These are phyloP conservation scores for Astropecten irregularis DNA, from an alignment of 53 echinoderm and acorn worm species.

Conservation along the genomic window DNA sequence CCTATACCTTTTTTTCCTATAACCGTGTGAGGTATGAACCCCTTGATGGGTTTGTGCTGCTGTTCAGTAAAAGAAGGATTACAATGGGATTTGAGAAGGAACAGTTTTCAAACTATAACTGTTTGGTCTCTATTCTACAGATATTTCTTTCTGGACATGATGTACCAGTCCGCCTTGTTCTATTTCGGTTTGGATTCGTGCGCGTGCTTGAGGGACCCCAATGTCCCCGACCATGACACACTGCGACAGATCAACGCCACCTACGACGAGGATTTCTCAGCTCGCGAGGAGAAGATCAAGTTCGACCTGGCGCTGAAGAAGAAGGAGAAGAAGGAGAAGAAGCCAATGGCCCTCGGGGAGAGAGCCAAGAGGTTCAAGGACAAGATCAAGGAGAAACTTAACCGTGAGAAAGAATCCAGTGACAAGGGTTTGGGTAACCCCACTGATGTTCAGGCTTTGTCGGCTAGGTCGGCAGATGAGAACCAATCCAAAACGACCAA, in stretches of 20 bases:
- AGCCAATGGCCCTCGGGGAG: not conserved
- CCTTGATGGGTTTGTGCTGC: too few relatives aligned
- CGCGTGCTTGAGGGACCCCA: not conserved
- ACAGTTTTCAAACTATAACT: too few relatives aligned
- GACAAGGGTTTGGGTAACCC: not conserved
- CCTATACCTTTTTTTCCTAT: too few relatives aligned
- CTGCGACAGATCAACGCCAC: conserved; percentile 68
- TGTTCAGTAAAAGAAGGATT: too few relatives aligned
- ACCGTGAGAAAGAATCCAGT: not conserved
- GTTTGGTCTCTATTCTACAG: too few relatives aligned
- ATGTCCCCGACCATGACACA: conserved; percentile 15
- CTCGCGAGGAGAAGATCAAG: conserved; percentile 71
- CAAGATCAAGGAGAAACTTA: not conserved
- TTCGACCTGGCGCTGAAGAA: conserved; percentile 43
- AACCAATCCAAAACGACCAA: not conserved
- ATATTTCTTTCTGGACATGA: conserved; percentile 65
- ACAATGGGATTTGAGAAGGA: too few relatives aligned
- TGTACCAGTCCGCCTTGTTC: conserved; percentile 59
- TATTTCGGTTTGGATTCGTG: conserved; percentile 56
- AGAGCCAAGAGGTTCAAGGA: not conserved
- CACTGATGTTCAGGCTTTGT: not conserved
- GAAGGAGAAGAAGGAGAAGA: not conserved
- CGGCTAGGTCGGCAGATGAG: too few relatives aligned
- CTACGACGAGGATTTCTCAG: conserved; percentile 65
- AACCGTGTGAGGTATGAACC: too few relatives aligned